Conservation (phyloP, 2,888 invertebrate genomes). For the Neoitamus cyanurus region DNA sequence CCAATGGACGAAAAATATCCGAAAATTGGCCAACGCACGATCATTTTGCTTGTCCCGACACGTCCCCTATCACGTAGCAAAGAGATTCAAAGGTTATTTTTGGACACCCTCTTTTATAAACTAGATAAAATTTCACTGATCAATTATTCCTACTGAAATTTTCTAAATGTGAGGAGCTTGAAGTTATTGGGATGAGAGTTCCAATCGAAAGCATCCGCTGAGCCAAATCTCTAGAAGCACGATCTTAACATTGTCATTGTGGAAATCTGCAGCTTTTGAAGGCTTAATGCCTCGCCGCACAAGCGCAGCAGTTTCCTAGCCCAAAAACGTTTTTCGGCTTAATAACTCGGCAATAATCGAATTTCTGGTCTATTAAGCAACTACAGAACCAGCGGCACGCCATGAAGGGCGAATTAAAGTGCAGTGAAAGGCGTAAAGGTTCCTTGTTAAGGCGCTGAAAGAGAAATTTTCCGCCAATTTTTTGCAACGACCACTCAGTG, state of each 20-base stretch:
- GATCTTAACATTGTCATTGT: not conserved
- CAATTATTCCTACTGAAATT: no score
- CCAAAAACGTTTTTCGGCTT: not conserved
- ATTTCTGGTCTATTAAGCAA: constrained; percentile 31
- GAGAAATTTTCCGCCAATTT: not conserved
- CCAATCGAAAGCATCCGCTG: not conserved
- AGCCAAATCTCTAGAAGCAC: not conserved
- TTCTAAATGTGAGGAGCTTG: no score
- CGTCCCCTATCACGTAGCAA: no score
- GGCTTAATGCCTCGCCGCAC: not conserved
- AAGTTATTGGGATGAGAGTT: no score
- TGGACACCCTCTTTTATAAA: no score
- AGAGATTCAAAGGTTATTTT: no score
- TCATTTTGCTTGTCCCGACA: no score
- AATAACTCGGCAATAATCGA: constrained; percentile 16
- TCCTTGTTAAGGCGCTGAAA: not conserved
- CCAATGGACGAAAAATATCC: no score
- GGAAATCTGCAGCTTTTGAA: not conserved
- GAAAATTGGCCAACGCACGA: no score
- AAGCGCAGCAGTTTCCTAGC: not conserved
- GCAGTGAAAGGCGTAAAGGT: constrained; percentile 4
- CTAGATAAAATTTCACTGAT: no score
- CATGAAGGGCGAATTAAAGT: not conserved
- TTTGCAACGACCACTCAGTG: not conserved
- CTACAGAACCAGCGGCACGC: not conserved